These are phyloP conservation scores for Hirundichthys speculiger DNA, from an alignment of 2,113 vertebrate genomes.

Conservation along the genomic window DNA sequence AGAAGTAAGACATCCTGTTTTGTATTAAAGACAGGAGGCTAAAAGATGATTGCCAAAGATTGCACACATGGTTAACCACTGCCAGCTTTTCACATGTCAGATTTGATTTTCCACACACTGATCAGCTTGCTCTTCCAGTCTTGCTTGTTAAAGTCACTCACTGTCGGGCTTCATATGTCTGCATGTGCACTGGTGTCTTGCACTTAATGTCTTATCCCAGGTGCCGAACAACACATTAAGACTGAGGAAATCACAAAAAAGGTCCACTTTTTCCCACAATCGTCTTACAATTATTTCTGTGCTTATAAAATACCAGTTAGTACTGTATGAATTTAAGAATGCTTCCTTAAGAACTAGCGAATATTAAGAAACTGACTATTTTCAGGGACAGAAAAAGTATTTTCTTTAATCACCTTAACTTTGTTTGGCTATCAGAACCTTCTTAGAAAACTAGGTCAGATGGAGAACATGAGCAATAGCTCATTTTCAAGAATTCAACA, in stretches of 20 bases:
- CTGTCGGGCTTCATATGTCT: conserved; percentile 32
- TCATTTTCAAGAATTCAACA: conserved; percentile 37
- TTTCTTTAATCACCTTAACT: neutral
- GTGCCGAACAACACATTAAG: conserved; percentile 23
- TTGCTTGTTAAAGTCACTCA: conserved; percentile 32
- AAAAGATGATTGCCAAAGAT: conserved; percentile 12
- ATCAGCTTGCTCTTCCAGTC: conserved; percentile 22
- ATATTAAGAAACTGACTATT: too few species aligned
- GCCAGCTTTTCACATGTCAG: conserved; percentile 37
- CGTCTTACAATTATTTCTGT: neutral
- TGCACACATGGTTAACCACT: conserved; percentile 24
- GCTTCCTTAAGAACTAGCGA: too few species aligned
- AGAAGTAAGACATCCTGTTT: conserved; percentile 1
- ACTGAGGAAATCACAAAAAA: conserved; percentile 12
- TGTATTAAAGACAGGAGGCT: conserved; percentile 20
- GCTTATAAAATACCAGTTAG: too few species aligned
- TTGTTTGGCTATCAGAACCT: conserved; percentile 15
- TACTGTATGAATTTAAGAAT: too few species aligned
- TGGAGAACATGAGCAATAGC: conserved; percentile 4
- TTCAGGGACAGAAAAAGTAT: neutral
- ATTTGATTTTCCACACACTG: conserved; percentile 54
- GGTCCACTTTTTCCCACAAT: neutral
- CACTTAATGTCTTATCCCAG: conserved; percentile 15
- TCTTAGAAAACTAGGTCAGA: conserved; percentile 32
- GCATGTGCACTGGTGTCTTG: conserved; percentile 4